These are phyloP conservation scores for Merops nubicus DNA, from an alignment of 2,113 vertebrate genomes.

Conservation along the genomic window DNA sequence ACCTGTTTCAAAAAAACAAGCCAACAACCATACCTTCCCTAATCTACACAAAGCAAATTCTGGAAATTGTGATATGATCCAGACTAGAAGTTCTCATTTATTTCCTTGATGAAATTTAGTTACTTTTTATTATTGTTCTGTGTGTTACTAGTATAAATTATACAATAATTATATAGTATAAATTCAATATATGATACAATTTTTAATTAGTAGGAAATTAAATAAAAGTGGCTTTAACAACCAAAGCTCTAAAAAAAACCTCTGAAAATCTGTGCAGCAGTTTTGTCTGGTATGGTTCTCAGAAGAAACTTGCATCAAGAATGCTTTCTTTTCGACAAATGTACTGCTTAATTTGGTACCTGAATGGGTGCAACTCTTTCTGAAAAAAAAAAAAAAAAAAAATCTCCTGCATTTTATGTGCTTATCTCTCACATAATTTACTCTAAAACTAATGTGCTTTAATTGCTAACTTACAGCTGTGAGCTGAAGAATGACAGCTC, in stretches of 20 bases:
- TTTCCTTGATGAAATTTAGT: conserved; percentile 32
- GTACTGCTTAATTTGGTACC: background rate
- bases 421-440: background rate
- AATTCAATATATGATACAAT: background rate
- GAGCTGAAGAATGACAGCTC: background rate
- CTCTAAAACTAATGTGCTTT: background rate
- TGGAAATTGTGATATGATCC: background rate
- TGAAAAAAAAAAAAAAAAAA: background rate
- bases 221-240: background rate
- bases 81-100: background rate
- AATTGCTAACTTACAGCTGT: background rate
- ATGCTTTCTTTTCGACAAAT: background rate
- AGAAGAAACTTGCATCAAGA: background rate
- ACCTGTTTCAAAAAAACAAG: background rate
- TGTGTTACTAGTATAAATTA: background rate
- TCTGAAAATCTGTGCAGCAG: background rate
- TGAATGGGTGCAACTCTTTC: background rate
- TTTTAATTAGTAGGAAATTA: conserved; percentile 36
- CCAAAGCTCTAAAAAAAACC: background rate
- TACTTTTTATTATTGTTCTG: background rate
- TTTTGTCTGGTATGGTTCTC: background rate
- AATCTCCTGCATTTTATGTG: background rate
- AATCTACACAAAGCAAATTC: conserved; percentile 26
- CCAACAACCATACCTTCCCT: background rate
- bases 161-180: too few relatives aligned